Conservation (phyloP, 1,140 invertebrate genomes). For the Orius insidiosus region DNA sequence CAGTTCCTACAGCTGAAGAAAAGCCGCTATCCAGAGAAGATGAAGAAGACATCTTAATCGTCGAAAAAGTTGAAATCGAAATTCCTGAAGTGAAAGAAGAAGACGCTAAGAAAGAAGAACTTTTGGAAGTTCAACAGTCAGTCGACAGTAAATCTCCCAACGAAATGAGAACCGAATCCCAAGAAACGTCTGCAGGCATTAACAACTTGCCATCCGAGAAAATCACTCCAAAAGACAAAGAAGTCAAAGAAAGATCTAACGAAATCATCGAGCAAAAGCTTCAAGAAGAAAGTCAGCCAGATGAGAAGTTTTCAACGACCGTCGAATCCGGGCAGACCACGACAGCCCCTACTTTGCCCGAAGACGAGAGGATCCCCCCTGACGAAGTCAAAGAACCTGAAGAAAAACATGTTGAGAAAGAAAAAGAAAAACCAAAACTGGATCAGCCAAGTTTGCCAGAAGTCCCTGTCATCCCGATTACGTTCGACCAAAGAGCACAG, state of each 20-base stretch:
- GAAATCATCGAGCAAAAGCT: slow-evolving; percentile 34
- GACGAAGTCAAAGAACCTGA: slow-evolving; percentile 69
- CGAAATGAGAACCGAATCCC: slow-evolving; percentile 15
- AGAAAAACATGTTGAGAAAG: slow-evolving; percentile 59
- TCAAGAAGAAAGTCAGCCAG: slow-evolving; percentile 40
- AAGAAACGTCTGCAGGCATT: slow-evolving; percentile 13
- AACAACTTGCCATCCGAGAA: slow-evolving; percentile 4
- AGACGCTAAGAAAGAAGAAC: slow-evolving; percentile 22
- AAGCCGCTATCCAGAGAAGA: slow-evolving; percentile 39
- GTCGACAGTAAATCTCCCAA: slow-evolving; percentile 13
- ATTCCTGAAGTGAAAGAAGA: slow-evolving; percentile 43
- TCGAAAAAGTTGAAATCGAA: slow-evolving; percentile 69
- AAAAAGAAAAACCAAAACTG: slow-evolving; percentile 32
- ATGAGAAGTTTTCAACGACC: slow-evolving; percentile 54
- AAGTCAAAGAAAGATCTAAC: slow-evolving; percentile 44
- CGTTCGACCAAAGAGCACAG: slow-evolving; percentile 32
- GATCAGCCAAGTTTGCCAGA: slow-evolving; percentile 27
- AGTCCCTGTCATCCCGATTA: slow-evolving; percentile 27
- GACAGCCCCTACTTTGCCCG: slow-evolving; percentile 66
- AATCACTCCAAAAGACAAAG: slow-evolving; percentile 22
- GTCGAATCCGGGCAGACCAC: slow-evolving; percentile 59
- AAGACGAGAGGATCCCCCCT: slow-evolving; percentile 63
- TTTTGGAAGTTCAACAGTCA: slow-evolving; percentile 25
- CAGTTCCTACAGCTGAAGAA: slow-evolving; percentile 10
- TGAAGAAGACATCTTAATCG: slow-evolving; percentile 69